phyloP scores from a whole-genome alignment of 2,888 invertebrate genomes.

The Heliconius hortense region DNA sequence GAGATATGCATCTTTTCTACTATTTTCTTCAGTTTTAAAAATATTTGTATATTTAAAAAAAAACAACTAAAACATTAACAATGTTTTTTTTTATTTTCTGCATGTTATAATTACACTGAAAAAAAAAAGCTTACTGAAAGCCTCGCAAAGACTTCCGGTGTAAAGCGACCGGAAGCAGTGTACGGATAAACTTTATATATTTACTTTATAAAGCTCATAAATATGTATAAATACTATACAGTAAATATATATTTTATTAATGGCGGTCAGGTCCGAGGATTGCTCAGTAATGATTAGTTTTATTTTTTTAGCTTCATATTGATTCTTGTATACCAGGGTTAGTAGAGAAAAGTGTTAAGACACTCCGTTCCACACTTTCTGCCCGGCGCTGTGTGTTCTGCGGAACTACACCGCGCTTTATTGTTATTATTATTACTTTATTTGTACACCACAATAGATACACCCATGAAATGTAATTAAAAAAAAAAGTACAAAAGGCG shows the following conservation, averaged over 20 bases:
- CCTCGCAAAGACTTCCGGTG: conserved; percentile 13
- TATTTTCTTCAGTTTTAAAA: neutral
- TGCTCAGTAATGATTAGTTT: neutral
- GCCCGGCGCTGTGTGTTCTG: too few species aligned
- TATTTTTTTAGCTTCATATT: too few species aligned
- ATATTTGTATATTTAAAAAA: too few species aligned
- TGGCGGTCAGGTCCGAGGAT: neutral
- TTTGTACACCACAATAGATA: too few species aligned
- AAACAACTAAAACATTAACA: neutral
- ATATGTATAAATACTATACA: neutral
- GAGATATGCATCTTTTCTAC: neutral
- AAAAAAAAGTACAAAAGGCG: too few species aligned
- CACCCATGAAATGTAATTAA: too few species aligned
- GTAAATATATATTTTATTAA: neutral
- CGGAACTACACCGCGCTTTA: too few species aligned
- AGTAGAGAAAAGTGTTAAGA: too few species aligned
- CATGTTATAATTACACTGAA: neutral
- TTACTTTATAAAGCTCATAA: conserved; percentile 5
- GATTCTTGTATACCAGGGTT: too few species aligned
- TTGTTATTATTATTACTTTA: too few species aligned
- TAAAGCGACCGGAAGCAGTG: conserved; percentile 20
- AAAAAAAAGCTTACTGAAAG: conserved; percentile 15
- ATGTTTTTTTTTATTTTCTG: neutral
- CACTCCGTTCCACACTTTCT: too few species aligned
- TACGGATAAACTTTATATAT: conserved; percentile 9